These are phyloP conservation scores for Tricholaema leucomelas DNA, from an alignment of 2,113 vertebrate genomes.

Conservation along the genomic window DNA sequence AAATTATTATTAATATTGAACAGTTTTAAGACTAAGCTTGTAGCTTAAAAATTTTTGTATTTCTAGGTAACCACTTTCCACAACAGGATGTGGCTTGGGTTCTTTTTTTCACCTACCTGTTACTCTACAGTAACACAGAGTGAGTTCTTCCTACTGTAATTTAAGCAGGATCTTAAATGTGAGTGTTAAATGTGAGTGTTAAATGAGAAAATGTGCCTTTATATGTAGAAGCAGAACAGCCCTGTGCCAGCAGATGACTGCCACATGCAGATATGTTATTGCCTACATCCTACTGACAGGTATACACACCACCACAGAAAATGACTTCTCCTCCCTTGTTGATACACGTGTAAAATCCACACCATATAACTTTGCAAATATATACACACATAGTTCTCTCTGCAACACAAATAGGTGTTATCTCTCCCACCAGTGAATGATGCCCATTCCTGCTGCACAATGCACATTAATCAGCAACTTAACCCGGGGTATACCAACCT, in stretches of 20 bases:
- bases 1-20: neutral
- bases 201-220: conserved; percentile 1
- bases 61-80: neutral
- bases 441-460: neutral
- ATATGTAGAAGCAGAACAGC: neutral
- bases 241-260: neutral
- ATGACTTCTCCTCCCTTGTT: neutral
- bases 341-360: conserved; percentile 2
- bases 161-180: conserved; percentile 14
- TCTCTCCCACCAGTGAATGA: neutral
- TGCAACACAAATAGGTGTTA: conserved; percentile 3
- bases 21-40: neutral
- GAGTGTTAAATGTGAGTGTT: neutral
- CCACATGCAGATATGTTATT: neutral
- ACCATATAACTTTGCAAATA: conserved; percentile 23
- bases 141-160: conserved; percentile 23
- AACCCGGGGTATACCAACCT: neutral
- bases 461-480: neutral
- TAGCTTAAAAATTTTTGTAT: neutral
- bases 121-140: neutral
- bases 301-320: neutral
- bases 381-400: neutral
- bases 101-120: neutral
- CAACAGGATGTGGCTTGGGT: conserved; percentile 41
- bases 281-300: neutral